Evolutionary conservation across 2,113 vertebrate species (phyloP).

Genomic region (Saimiri boliviensis): DNA sequence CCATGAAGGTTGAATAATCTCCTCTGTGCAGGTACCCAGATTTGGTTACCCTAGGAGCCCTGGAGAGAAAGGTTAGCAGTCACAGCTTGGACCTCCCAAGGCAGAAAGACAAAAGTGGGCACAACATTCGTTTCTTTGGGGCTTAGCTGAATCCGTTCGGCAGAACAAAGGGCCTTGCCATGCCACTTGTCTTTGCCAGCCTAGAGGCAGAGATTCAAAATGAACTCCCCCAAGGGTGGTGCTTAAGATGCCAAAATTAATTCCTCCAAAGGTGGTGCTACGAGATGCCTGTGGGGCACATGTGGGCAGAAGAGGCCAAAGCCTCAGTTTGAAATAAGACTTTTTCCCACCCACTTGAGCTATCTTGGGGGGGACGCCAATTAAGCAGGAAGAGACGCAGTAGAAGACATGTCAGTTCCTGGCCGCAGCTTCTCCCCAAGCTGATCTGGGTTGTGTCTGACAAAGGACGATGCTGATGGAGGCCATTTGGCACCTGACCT

Average conservation of each 20-base stretch:
- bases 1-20: background rate
- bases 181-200: background rate
- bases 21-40: background rate
- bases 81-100: background rate
- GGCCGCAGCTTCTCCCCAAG: background rate
- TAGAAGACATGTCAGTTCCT: background rate
- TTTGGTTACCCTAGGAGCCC: background rate
- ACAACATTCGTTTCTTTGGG: background rate
- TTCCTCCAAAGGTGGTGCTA: background rate
- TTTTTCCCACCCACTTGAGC: background rate
- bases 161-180: background rate
- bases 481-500: background rate
- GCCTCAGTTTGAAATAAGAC: background rate
- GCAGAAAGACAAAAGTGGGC: background rate
- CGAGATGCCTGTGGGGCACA: background rate
- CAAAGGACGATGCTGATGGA: background rate
- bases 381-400: background rate
- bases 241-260: background rate
- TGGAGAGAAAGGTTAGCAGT: background rate
- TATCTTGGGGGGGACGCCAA: background rate
- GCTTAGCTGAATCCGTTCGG: background rate
- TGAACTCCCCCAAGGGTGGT: background rate
- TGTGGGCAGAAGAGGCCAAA: slow-evolving; percentile 30
- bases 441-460: background rate
- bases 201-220: background rate